These are phyloP conservation scores for Conus ventricosus DNA, from an alignment of 1,140 invertebrate species.

Conservation along the genomic window DNA sequence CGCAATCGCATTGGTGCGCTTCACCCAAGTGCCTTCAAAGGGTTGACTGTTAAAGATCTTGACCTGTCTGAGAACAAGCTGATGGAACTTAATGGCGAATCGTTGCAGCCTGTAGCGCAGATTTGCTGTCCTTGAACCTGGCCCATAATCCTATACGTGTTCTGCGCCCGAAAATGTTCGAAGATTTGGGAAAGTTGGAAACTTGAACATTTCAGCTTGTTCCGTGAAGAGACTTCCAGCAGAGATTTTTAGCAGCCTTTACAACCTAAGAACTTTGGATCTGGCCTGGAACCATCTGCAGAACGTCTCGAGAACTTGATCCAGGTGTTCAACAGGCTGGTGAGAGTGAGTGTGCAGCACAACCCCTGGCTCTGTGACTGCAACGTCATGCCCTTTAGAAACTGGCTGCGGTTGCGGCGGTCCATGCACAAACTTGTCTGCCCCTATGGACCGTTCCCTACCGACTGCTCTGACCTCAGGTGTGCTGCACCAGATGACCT, in stretches of 20 bases:
- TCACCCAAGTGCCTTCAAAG: constrained; percentile 43
- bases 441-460: too few species aligned
- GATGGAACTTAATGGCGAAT: constrained; percentile 33
- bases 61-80: constrained; percentile 60
- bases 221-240: constrained; percentile 38
- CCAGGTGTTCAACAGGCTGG: constrained; percentile 43
- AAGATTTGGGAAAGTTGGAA: constrained; percentile 48
- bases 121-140: constrained; percentile 49
- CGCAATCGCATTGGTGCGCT: constrained; percentile 54
- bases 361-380: constrained; percentile 65
- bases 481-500: too few species aligned
- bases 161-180: constrained; percentile 46
- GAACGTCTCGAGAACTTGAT: constrained; percentile 50
- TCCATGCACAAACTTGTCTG: not conserved
- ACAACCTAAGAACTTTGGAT: constrained; percentile 51
- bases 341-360: constrained; percentile 45
- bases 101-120: constrained; percentile 44
- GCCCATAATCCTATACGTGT: constrained; percentile 55
- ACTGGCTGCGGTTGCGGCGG: constrained; percentile 45
- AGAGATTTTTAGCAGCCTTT: constrained; percentile 45
- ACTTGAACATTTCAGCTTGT: constrained; percentile 58
- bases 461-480: too few species aligned
- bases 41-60: constrained; percentile 41
- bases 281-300: constrained; percentile 57
- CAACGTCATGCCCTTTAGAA: constrained; percentile 51